Evolutionary conservation across 1,140 invertebrate genomes (phyloP).

Genomic region (Rhagoletis zephyria): DNA sequence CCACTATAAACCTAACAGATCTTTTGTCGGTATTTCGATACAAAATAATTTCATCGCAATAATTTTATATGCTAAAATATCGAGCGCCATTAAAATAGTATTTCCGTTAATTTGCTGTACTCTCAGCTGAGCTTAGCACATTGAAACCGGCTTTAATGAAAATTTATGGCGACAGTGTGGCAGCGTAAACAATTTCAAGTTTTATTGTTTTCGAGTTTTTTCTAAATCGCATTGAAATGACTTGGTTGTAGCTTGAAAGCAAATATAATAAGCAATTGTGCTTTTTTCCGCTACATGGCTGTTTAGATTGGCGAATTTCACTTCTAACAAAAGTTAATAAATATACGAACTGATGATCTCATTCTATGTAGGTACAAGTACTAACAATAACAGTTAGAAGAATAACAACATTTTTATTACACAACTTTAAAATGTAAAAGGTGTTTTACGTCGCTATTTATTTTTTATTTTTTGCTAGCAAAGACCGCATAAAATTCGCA

Average conservation of each 20-base stretch:
- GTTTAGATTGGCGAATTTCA: background rate
- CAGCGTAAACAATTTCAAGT: background rate
- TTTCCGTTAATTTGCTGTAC: constrained; percentile 41
- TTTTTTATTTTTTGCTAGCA: background rate
- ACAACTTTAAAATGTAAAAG: constrained; percentile 3
- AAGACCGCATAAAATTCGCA: background rate
- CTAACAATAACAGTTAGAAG: background rate
- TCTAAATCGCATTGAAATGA: background rate
- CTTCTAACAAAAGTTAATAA: background rate
- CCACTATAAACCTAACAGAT: background rate
- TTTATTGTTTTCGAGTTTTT: constrained; percentile 25
- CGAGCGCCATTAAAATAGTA: background rate
- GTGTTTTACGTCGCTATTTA: background rate
- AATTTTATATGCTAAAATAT: constrained; percentile 24
- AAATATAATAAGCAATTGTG: background rate
- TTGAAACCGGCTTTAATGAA: constrained; percentile 19
- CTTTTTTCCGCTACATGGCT: no score
- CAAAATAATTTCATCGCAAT: background rate
- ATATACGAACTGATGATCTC: constrained; percentile 31
- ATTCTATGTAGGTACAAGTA: background rate
- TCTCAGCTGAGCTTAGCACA: background rate
- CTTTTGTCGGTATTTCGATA: background rate
- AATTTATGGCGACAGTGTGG: constrained; percentile 22
- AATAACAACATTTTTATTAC: background rate
- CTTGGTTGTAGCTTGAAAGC: background rate